Base-by-base conservation (phyloP, 2,888 invertebrate species). In the Diaprepes abbreviatus region DNA sequence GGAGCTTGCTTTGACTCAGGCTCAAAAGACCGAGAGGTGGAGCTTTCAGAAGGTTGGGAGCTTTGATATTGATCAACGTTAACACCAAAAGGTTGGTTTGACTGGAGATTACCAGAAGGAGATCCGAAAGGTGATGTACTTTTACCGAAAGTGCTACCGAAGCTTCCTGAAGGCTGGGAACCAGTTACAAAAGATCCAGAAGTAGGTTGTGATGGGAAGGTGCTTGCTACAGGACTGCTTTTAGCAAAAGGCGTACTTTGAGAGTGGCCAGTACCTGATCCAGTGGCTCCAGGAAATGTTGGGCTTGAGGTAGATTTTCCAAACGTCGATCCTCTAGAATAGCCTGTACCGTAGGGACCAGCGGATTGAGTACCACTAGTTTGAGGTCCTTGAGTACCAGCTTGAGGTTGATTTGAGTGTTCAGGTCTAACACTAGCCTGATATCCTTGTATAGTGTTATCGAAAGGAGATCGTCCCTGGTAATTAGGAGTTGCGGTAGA, bases 201-300 rank as follows among this genome's bases (percentile, higher is more conserved):
- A 14, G 12, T 2, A 24, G 28, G 4, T 24, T 31, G 19, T 38
- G 55, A 9, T 12, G 16, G 16, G 12, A 19, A 38, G 16, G n/a
- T 55, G 38, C 4, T 40, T 7, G 10, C n/a, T 36, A 14, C 24
- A 38, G 50, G 50, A 14, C 9, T 14, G 17, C 10, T 19, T 35
- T 54, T 10, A 54, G 54, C 54, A 54, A 33, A 33, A 54, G 31
- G 2, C 54, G 54, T 17, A 17, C 54, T 31, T 2, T 31, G 31
- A 52, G 52, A 31, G 33, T 14, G 9, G 17, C 31, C 21, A 57
- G 31, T 17, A 31, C 59, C 17, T 31, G 59, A 12, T 31, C 59
- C 59, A 33, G 43, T 1, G 28, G 43, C 16, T 19, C 59, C 45
- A 45, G 16, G 33, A 33, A 57, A 57, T 57, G 36, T 19, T 12